Evolutionary conservation across 2,797 vertebrate genomes (phyloP).

Genomic region (Merluccius polli): DNA sequence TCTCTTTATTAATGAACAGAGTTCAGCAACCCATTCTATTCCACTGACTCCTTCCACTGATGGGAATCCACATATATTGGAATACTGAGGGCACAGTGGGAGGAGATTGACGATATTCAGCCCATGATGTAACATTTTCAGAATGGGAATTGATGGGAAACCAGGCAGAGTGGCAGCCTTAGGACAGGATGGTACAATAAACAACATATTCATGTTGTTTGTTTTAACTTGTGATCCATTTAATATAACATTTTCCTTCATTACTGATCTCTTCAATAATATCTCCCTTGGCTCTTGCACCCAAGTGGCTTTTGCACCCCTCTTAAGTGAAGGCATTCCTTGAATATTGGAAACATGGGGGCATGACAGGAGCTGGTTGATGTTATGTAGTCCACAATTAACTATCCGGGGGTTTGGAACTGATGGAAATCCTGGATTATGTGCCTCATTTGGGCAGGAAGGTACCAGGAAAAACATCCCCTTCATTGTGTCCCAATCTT

Average conservation of each 20-base stretch:
- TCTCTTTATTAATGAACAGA: slow-evolving; percentile 21
- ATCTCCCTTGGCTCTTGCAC: slow-evolving; percentile 14
- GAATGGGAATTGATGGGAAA: slow-evolving; percentile 52
- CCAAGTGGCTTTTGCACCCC: slow-evolving; percentile 30
- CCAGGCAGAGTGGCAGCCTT: slow-evolving; percentile 46
- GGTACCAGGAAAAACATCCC: slow-evolving; percentile 45
- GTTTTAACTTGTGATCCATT: slow-evolving; percentile 11
- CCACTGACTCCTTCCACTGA: slow-evolving; percentile 33
- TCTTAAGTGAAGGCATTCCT: slow-evolving; percentile 44
- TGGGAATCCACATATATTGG: slow-evolving; percentile 49
- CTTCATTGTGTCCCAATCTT: slow-evolving; percentile 25
- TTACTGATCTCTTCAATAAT: slow-evolving; percentile 22
- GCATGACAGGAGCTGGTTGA: slow-evolving; percentile 36
- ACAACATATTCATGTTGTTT: slow-evolving; percentile 30
- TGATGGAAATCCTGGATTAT: slow-evolving; percentile 46
- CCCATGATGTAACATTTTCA: slow-evolving; percentile 25
- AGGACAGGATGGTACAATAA: slow-evolving; percentile 51
- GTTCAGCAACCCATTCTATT: slow-evolving; percentile 28
- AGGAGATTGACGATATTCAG: slow-evolving; percentile 40
- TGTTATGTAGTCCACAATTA: slow-evolving; percentile 25
- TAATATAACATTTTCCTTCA: slow-evolving; percentile 14
- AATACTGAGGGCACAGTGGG: slow-evolving; percentile 47
- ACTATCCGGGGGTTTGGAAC: slow-evolving; percentile 24
- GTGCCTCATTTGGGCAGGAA: slow-evolving; percentile 48
- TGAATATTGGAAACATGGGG: slow-evolving; percentile 46